A percentile compares a stretch with the other conserved stretches of the same genome.
Conservation (phyloP, 2,113 vertebrate genomes). For the Puntigrus tetrazona region DNA sequence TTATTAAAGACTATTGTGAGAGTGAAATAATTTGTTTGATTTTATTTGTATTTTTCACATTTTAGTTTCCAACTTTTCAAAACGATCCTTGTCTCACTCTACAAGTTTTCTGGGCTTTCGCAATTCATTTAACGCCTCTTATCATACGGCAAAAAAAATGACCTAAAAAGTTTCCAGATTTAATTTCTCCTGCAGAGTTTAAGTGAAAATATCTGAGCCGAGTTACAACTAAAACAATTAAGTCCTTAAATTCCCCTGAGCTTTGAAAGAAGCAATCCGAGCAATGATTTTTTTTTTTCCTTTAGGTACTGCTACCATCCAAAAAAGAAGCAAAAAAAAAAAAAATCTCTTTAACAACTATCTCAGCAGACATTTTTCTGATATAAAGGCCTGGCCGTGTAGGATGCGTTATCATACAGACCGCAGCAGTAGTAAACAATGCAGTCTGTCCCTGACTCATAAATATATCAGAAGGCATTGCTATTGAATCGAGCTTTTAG, state of each 20-base stretch:
- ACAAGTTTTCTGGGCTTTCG: not conserved
- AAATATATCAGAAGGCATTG: conserved; percentile 55
- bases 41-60: too few relatives aligned
- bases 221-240: not conserved
- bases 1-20: too few relatives aligned
- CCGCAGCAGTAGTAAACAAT: conserved; percentile 56
- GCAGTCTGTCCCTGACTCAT: conserved; percentile 64
- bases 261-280: not conserved
- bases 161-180: not conserved
- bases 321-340: not conserved
- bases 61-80: too few relatives aligned
- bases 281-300: not conserved
- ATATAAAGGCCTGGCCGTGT: conserved; percentile 1
- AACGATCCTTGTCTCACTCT: not conserved
- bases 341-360: not conserved
- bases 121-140: not conserved
- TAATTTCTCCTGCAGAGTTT: not conserved
- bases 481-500: conserved; percentile 59
- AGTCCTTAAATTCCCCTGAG: too few relatives aligned
- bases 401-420: conserved; percentile 1
- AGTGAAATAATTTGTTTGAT: too few relatives aligned
- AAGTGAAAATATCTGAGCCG: not conserved
- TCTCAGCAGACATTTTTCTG: conserved; percentile 1
- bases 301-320: not conserved
- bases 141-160: too few relatives aligned